phyloP scores from a whole-genome alignment of 2,113 vertebrate genomes.

The Euleptes europaea region DNA sequence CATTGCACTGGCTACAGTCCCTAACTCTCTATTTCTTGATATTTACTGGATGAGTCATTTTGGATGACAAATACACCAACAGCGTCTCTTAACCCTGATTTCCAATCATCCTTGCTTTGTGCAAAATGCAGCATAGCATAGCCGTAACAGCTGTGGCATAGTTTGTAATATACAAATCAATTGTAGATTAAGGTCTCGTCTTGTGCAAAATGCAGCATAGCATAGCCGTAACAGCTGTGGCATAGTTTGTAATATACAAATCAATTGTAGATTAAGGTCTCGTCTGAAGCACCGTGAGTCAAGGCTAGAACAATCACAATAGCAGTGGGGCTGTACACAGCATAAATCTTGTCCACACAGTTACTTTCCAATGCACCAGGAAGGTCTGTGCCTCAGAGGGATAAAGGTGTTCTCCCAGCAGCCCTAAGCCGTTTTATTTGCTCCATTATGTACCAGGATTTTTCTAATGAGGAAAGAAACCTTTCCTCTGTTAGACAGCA shows the following conservation, averaged over 20 bases:
- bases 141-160: slow-evolving; percentile 1
- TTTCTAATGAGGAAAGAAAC: background rate
- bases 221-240: slow-evolving; percentile 1
- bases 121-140: slow-evolving; percentile 1
- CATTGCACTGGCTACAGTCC: background rate
- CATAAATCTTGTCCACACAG: background rate
- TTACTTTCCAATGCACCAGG: background rate
- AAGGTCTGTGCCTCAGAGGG: background rate
- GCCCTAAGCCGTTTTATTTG: background rate
- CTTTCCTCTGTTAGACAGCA: background rate
- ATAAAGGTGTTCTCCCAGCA: background rate
- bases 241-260: background rate
- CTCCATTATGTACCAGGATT: background rate
- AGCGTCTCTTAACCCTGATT: slow-evolving; percentile 23
- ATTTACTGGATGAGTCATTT: slow-evolving; percentile 26
- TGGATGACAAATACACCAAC: slow-evolving; percentile 18
- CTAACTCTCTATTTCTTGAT: background rate
- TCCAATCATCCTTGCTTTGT: background rate
- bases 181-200: background rate
- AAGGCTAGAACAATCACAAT: background rate
- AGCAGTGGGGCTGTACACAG: background rate
- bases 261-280: background rate
- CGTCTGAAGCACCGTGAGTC: background rate
- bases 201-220: slow-evolving; percentile 12
- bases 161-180: background rate